A percentile compares a stretch with the other conserved stretches of the same genome.
phyloP scores from a whole-genome alignment of 1,140 invertebrate genomes.

The Panagrolaimus sp. region DNA sequence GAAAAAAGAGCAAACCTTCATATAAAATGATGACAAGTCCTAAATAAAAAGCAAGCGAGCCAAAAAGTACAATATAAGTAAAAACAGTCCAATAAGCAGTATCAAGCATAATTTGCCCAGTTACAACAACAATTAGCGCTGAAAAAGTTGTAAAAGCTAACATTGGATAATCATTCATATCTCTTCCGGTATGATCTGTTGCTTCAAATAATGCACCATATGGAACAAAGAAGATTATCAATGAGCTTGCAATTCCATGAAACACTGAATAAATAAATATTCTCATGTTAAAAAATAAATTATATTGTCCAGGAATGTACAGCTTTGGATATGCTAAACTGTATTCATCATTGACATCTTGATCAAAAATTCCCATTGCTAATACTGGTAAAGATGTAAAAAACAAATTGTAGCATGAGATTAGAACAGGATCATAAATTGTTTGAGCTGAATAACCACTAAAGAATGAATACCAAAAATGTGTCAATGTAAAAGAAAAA shows the following conservation, averaged over 20 bases:
- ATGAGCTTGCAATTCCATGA: conserved; percentile 67
- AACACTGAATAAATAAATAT: conserved; percentile 61
- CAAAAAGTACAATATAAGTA: conserved; percentile 96
- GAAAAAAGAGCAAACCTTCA: conserved; percentile 42
- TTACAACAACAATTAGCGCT: conserved; percentile 48
- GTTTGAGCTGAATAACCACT: conserved; percentile 99
- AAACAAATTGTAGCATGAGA: conserved; percentile 94
- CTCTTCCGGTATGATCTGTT: conserved; percentile 35
- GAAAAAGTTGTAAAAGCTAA: conserved; percentile 54
- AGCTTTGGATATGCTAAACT: conserved; percentile 75
- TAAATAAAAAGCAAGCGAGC: conserved; percentile 89
- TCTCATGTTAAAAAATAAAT: conserved; percentile 86
- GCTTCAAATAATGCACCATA: conserved; percentile 68
- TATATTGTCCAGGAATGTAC: conserved; percentile 85
- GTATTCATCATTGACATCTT: conserved; percentile 63
- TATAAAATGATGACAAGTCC: conserved; percentile 65
- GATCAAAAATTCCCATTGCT: conserved; percentile 87
- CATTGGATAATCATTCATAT: conserved; percentile 53
- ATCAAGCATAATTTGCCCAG: conserved; percentile 69
- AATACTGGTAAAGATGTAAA: conserved; percentile 92
- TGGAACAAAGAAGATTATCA: conserved; percentile 89
- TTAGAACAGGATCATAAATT: conserved; percentile 94
- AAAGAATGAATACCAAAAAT: conserved; percentile 99
- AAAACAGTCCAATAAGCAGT: conserved; percentile 96
- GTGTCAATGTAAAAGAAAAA: conserved; percentile 95